Percentiles rank a stretch among this genome's conserved stretches.
Conservation (phyloP, 2,797 vertebrate species). For the Peromyscus melanophrys region DNA sequence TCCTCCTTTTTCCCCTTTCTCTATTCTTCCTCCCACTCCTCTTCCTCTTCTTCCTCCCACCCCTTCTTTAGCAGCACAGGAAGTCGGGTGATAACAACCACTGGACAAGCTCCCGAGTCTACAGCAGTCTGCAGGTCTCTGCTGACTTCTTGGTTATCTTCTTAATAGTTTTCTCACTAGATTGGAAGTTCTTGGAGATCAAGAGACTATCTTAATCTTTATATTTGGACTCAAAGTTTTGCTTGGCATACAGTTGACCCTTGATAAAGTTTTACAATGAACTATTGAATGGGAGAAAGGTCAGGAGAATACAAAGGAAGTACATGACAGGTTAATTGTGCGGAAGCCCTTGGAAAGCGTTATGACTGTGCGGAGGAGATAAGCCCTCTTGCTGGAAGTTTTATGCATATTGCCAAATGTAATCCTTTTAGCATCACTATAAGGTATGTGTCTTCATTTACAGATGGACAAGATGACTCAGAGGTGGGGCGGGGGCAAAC, state of each 20-base stretch:
- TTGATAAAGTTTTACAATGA: neutral
- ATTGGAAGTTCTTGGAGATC: constrained; percentile 4
- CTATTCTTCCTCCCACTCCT: neutral
- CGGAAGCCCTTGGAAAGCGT: neutral
- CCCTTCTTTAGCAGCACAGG: neutral
- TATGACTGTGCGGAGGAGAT: neutral
- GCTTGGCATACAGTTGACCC: neutral
- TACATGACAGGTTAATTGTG: neutral
- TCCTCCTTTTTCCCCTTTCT: too few relatives aligned
- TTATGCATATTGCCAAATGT: neutral
- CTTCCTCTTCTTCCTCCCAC: too few relatives aligned
- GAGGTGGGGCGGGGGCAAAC: neutral
- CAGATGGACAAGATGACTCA: neutral
- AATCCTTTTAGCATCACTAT: neutral
- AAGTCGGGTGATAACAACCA: neutral
- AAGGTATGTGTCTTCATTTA: neutral
- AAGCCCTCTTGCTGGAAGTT: neutral
- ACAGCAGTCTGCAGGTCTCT: neutral
- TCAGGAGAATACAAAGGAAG: neutral
- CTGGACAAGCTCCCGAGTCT: neutral
- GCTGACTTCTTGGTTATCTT: neutral
- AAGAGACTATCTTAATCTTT: neutral
- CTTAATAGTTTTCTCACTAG: neutral
- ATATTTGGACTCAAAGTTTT: neutral
- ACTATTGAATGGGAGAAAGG: neutral